Base-by-base conservation (phyloP, 2,113 vertebrate genomes). In the Pelobates fuscus region DNA sequence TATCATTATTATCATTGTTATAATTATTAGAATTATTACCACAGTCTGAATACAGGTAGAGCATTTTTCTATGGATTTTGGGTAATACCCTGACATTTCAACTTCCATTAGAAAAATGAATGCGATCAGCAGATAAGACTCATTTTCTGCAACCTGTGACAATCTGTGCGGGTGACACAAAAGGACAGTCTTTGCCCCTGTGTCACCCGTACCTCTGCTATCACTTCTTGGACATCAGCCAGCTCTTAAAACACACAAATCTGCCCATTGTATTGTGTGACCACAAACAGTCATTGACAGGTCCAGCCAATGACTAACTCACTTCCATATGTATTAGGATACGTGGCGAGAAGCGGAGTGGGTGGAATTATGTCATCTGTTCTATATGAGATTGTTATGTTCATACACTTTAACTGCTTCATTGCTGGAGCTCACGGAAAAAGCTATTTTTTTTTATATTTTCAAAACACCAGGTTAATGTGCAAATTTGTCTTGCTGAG, bases 221-320 rank as follows among this genome's bases (percentile, higher is more conserved):
- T 49, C 61, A 74, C 49, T 46, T 74, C 61, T 30, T 55, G 71
- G 71, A 26, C 23, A 1, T 1, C 14, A 21, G 71, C 29, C 71
- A 64, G 46, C 2, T 44, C 21, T 15, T 57, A 26, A 15, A 21
- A 2, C 23, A 57, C 30, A 74, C 71, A 74, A 74, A 65, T 29
- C 2, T 1, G 2, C 23, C 71, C 52, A 15, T 73, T 73, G 60
- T 65, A 15, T 57, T 25, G 29, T 29, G 11, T 2, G 5, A 4
- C 62, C 61, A 55, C 71, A 74, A 71, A 70, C 17, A 23, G 59
- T 49, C 61, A 65, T 65, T 65, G 71, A 74, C 12, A 25, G 57
- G 37, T 61, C 58, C 37, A 72, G 70, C 71, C 71, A 74, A 64
- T 26, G 54, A 24, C 32, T 74, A 61, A 74, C 17, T 74, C 71